Evolutionary conservation across 1,140 invertebrate genomes (phyloP).

Genomic region (Drosophila novamexicana): DNA sequence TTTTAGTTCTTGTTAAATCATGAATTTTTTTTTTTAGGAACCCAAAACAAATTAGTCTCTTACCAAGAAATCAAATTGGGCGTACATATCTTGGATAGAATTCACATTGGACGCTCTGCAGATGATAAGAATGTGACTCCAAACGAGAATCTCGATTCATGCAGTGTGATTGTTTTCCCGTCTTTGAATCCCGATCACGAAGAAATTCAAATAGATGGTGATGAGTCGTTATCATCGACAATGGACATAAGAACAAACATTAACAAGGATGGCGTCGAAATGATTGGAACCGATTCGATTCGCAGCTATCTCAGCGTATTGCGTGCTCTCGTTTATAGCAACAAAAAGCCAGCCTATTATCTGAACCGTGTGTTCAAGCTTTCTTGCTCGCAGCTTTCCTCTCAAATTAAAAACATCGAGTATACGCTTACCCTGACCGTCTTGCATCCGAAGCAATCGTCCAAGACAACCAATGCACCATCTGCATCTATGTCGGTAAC

Average conservation of each 20-base stretch:
- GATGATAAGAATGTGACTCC: constrained; percentile 69
- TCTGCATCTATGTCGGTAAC: constrained; percentile 8
- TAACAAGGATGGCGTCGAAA: constrained; percentile 91
- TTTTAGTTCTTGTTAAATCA: neutral
- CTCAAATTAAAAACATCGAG: constrained; percentile 96
- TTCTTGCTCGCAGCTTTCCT: constrained; percentile 96
- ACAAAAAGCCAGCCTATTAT: constrained; percentile 96
- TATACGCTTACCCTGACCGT: constrained; percentile 92
- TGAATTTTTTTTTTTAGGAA: constrained; percentile 48
- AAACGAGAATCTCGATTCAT: constrained; percentile 91
- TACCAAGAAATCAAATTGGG: constrained; percentile 82
- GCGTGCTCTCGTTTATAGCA: constrained; percentile 95
- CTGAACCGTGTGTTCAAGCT: constrained; percentile 97
- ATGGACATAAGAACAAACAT: constrained; percentile 83
- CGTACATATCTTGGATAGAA: constrained; percentile 75
- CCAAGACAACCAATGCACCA: constrained; percentile 57
- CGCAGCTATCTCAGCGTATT: constrained; percentile 92
- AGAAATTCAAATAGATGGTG: constrained; percentile 85
- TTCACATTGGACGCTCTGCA: constrained; percentile 57
- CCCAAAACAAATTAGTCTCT: constrained; percentile 78
- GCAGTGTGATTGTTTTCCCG: constrained; percentile 95
- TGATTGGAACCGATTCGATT: constrained; percentile 93
- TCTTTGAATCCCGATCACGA: constrained; percentile 97
- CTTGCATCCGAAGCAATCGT: constrained; percentile 89
- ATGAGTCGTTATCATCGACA: constrained; percentile 76